These are phyloP conservation scores for Napeogenes sylphis DNA, from an alignment of 2,888 invertebrate species.

Conservation along the genomic window DNA sequence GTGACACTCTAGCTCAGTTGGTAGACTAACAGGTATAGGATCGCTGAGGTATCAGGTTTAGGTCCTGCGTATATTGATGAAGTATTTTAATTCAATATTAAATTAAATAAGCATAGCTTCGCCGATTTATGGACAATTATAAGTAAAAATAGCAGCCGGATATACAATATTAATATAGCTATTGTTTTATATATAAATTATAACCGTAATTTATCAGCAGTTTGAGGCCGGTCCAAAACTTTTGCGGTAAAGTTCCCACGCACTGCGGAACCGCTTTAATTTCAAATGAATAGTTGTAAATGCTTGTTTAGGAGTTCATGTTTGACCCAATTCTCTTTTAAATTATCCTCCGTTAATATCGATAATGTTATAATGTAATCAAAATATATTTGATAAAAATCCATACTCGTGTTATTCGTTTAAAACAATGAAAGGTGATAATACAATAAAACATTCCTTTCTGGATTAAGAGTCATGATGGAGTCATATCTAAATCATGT, in stretches of 20 bases:
- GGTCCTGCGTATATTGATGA: too few species aligned
- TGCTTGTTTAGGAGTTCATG: conserved; percentile 32
- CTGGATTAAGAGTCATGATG: background rate
- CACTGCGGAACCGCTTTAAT: conserved; percentile 32
- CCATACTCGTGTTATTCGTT: too few species aligned
- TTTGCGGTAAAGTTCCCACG: conserved; percentile 40
- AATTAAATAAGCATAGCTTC: too few species aligned
- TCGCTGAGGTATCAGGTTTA: too few species aligned
- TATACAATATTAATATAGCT: background rate
- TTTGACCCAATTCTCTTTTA: conserved; percentile 26
- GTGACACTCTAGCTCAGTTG: too few species aligned
- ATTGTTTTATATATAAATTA: conserved; percentile 13
- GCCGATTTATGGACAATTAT: too few species aligned
- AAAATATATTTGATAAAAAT: background rate
- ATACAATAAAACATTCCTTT: background rate
- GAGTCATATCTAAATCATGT: conserved; percentile 11
- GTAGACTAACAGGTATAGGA: too few species aligned
- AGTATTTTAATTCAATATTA: too few species aligned
- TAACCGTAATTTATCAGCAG: conserved; percentile 18
- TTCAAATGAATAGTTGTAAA: conserved; percentile 40
- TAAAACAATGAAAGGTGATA: too few species aligned
- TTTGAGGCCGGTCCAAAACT: conserved; percentile 32
- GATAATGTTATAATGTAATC: conserved; percentile 3
- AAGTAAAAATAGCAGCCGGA: background rate
- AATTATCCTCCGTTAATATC: conserved; percentile 16